Evolutionary conservation across 2,113 vertebrate species (phyloP).

Genomic region (Colinus virginianus): DNA sequence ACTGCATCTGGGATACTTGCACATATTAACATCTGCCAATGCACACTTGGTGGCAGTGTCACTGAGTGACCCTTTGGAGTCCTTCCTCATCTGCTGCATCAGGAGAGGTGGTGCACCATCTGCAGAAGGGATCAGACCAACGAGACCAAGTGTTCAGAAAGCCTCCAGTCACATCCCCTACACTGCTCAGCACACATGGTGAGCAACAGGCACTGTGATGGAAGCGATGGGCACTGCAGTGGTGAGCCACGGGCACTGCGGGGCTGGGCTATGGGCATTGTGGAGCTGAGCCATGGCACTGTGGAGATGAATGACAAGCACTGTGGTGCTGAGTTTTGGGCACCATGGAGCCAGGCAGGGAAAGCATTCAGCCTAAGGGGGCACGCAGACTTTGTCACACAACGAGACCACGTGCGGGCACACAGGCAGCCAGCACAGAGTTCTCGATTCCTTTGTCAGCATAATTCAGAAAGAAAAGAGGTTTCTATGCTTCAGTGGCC

Average conservation of each 20-base stretch:
- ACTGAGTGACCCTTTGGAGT: fast-evolving
- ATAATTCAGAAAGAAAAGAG: not conserved
- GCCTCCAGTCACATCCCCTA: fast-evolving
- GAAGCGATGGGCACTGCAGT: too few relatives aligned
- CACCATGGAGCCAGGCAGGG: fast-evolving
- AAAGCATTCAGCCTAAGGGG: fast-evolving
- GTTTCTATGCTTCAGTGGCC: not conserved
- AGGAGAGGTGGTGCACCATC: fast-evolving
- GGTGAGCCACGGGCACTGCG: too few relatives aligned
- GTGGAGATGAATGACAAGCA: not conserved
- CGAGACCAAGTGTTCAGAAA: not conserved
- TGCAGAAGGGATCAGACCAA: not conserved
- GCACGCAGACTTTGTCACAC: fast-evolving
- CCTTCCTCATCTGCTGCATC: fast-evolving
- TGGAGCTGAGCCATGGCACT: not conserved
- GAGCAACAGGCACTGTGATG: fast-evolving
- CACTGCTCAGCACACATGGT: fast-evolving
- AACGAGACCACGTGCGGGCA: fast-evolving
- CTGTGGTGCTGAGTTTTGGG: fast-evolving
- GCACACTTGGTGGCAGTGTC: fast-evolving
- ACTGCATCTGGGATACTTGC: fast-evolving
- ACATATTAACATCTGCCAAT: fast-evolving
- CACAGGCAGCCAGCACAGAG: fast-evolving
- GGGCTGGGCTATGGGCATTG: not conserved
- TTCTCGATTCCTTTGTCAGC: not conserved